These are phyloP conservation scores for Pristionchus maxplancki DNA, from an alignment of 2,888 invertebrate species.

Conservation along the genomic window DNA sequence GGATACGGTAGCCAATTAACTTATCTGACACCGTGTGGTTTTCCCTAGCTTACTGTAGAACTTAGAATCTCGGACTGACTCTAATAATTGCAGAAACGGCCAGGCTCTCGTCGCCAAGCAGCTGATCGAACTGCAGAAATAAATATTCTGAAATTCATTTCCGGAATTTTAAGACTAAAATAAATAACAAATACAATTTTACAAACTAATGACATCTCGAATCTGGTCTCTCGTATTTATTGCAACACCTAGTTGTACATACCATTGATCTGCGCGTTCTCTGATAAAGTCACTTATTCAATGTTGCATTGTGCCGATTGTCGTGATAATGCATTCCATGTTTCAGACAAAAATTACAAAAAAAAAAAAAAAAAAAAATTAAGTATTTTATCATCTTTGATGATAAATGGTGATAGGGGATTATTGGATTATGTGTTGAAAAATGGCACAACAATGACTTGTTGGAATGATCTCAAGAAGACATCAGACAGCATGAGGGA, in stretches of 20 bases:
- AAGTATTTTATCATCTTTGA: too few relatives aligned
- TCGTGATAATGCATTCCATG: neutral
- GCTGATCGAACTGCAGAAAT: slow-evolving; percentile 47
- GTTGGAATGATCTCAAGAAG: too few relatives aligned
- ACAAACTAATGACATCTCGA: neutral
- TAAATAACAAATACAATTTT: neutral
- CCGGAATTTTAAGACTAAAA: neutral
- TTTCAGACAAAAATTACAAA: too few relatives aligned
- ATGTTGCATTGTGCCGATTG: neutral
- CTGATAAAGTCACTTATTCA: neutral
- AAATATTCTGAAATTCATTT: neutral
- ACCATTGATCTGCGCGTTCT: neutral
- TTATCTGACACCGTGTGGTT: too few relatives aligned
- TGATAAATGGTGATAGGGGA: too few relatives aligned
- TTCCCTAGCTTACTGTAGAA: too few relatives aligned
- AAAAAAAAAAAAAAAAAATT: too few relatives aligned
- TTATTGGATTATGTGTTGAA: too few relatives aligned
- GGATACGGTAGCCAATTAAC: too few relatives aligned
- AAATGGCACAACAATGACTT: too few relatives aligned
- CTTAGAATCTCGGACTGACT: too few relatives aligned
- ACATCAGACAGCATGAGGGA: too few relatives aligned
- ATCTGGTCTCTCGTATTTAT: slow-evolving; percentile 35
- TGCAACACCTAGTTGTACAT: neutral
- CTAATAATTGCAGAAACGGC: slow-evolving; percentile 38
- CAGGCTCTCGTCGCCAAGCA: slow-evolving; percentile 50